Base-by-base conservation (phyloP, 2,797 vertebrate genomes). In the Oryzias sinensis region DNA sequence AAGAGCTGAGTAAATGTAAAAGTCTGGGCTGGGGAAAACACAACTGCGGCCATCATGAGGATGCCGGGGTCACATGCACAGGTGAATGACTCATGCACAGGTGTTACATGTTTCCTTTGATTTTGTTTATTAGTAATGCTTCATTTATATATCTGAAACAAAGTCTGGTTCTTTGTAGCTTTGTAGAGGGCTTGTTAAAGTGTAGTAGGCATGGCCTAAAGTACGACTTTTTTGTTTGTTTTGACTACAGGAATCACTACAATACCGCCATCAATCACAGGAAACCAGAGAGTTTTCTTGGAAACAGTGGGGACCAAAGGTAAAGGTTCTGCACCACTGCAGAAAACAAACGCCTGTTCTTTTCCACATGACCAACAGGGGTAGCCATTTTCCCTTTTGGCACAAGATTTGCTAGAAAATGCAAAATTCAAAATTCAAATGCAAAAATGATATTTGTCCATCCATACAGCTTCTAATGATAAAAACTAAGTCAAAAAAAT, bases 31-130 rank as follows among this genome's bases (percentile, higher is more conserved):
- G 96, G 96, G 94, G 94, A 2, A 93, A 94, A 66, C 94, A 99
- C 65, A 99, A 99, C 91, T 99, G 97, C 0, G 95, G 96, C 6
- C 97, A 99, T 76, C 97, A 98, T 0, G 97, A 98, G 84, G 97
- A 99, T 0, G 96, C 96, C 0, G 96, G 97, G 0, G 95, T 93
- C 61, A 80, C 93, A 77, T 99, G 97, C 65, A 59, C 90, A 62
- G 94, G 97, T 99, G 87, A 5, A 24, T 2, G 40, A 27, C 43
- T 42, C 44, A 42, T 42, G 18, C 8, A 16, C 43, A 46, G 3
- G 8, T 14, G 14, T n/a, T 37, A 14, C 18, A 17, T 9, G 27
- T 17, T 16, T 15, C 24, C 15, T 27, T 1, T 27, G 14, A 33
- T n/a, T 4, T 6, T 33, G 8, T 14, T 27, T 22, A 14, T 29